phyloP scores from a whole-genome alignment of 2,888 invertebrate genomes.

The Lycaena phlaeas region DNA sequence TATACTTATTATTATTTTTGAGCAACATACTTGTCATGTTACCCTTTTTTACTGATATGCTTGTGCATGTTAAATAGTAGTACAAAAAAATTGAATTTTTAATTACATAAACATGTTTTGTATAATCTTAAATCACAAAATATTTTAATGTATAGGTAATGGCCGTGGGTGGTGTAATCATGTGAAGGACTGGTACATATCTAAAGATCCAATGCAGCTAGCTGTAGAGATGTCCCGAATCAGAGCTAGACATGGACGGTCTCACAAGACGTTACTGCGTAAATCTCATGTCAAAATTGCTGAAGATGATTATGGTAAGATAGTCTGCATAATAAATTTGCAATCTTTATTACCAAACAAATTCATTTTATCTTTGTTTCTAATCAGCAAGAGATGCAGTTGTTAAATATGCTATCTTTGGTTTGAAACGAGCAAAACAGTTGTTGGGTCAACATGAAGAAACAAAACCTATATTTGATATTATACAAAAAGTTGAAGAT shows the following conservation, averaged over 20 bases:
- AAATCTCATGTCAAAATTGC: conserved; percentile 73
- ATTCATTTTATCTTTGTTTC: conserved; percentile 3
- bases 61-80: too few species aligned
- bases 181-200: conserved; percentile 77
- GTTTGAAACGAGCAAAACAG: conserved; percentile 61
- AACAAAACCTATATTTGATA: conserved; percentile 49
- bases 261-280: conserved; percentile 80
- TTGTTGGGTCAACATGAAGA: conserved; percentile 44
- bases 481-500: conserved; percentile 61
- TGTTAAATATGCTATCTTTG: conserved; percentile 68
- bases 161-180: conserved; percentile 77
- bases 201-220: conserved; percentile 73
- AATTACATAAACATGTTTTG: neutral
- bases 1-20: too few species aligned
- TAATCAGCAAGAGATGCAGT: conserved; percentile 48
- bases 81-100: neutral
- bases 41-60: too few species aligned
- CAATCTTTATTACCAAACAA: neutral
- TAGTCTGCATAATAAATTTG: neutral
- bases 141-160: conserved; percentile 35
- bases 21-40: too few species aligned
- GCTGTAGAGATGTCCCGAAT: conserved; percentile 76
- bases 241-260: conserved; percentile 77
- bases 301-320: conserved; percentile 56
- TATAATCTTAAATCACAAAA: neutral